Conservation (phyloP, 2,888 invertebrate genomes). For the Noctua janthe region DNA sequence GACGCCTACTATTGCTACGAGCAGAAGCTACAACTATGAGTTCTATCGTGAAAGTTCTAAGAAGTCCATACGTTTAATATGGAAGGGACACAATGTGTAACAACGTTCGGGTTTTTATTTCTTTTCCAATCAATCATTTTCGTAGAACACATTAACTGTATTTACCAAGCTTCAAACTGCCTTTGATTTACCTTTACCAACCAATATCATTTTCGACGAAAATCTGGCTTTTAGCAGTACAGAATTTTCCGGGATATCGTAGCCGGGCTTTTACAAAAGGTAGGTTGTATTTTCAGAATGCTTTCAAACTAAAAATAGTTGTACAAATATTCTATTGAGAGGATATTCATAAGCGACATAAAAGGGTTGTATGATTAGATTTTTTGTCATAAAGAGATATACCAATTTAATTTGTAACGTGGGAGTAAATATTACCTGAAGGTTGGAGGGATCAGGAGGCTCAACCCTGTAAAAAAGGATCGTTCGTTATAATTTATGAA, state of each 20-base stretch:
- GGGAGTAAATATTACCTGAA: conserved; percentile 63
- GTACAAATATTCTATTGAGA: conserved; percentile 24
- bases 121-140: not conserved
- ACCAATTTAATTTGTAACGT: conserved; percentile 67
- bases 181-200: not conserved
- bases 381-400: conserved; percentile 65
- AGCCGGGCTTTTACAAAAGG: not conserved
- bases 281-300: conserved; percentile 7
- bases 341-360: conserved; percentile 22
- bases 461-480: conserved; percentile 59
- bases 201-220: not conserved
- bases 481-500: conserved; percentile 59
- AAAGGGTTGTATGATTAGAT: conserved; percentile 58
- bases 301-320: conserved; percentile 33
- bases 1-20: conserved; percentile 3
- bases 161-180: not conserved
- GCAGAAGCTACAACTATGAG: not conserved
- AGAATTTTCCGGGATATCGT: not conserved
- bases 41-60: not conserved
- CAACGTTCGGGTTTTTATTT: not conserved
- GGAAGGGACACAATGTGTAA: not conserved
- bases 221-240: not conserved
- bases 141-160: not conserved
- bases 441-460: conserved; percentile 51
- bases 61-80: not conserved